A percentile compares a stretch with the other conserved stretches of the same genome.
Evolutionary conservation across 2,888 invertebrate genomes (phyloP).

Genomic region (Eristalis tenax): DNA sequence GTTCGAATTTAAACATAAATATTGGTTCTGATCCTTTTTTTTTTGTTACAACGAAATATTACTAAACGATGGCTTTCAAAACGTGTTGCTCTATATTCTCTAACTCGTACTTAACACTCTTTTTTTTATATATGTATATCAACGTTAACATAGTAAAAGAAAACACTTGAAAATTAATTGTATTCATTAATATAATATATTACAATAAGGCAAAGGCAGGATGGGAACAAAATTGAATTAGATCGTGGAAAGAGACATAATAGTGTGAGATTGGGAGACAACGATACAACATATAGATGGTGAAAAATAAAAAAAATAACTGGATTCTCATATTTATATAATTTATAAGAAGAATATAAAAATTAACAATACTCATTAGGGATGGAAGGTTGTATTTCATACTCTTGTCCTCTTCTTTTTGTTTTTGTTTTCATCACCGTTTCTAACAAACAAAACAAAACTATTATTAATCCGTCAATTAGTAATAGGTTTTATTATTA

Average conservation of each 20-base stretch:
- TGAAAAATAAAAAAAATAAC: slow-evolving; percentile 14
- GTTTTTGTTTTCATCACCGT: background rate
- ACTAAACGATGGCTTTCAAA: slow-evolving; percentile 39
- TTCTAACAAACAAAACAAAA: slow-evolving; percentile 60
- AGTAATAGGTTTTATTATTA: slow-evolving; percentile 48
- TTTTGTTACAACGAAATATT: slow-evolving; percentile 25
- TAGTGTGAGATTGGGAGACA: background rate
- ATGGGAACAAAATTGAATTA: slow-evolving; percentile 13
- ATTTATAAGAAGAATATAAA: slow-evolving; percentile 42
- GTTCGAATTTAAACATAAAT: slow-evolving; percentile 31
- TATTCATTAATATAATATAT: slow-evolving; percentile 65
- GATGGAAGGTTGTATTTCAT: slow-evolving; percentile 52
- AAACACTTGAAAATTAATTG: slow-evolving; percentile 34
- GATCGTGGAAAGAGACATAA: slow-evolving; percentile 1
- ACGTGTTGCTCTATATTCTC: slow-evolving; percentile 4
- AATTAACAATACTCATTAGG: slow-evolving; percentile 56
- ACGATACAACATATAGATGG: slow-evolving; percentile 55
- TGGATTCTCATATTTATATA: slow-evolving; percentile 33
- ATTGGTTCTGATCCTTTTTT: background rate
- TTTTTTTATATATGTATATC: slow-evolving; percentile 24
- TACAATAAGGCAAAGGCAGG: slow-evolving; percentile 60
- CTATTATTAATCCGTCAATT: slow-evolving; percentile 56
- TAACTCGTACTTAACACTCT: slow-evolving; percentile 33
- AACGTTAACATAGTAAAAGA: slow-evolving; percentile 25
- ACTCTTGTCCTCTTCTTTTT: slow-evolving; percentile 8